Base-by-base conservation (phyloP, 2,888 invertebrate species). In the Phaedon cochleariae region DNA sequence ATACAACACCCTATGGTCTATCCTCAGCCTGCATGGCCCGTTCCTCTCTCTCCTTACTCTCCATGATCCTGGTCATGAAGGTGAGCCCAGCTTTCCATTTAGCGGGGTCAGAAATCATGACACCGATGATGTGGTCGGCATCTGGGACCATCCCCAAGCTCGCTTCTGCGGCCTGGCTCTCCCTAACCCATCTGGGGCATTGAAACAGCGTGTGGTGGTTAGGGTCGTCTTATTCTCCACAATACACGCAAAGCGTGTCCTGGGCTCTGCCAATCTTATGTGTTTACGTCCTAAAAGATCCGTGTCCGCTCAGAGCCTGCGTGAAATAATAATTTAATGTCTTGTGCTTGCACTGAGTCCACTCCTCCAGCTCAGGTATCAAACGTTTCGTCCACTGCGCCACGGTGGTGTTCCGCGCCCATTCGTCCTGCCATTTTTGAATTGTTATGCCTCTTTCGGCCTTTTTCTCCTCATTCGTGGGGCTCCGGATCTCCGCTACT, bases 151-250 rank as follows among this genome's bases (percentile, higher is more conserved):
- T n/a, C 9, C 51, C 51, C 12, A 15, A 6, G 3, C 21, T 21
- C 2, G 10, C 7, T 21, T n/a, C 22, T 21, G 21, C 26, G 9
- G 15, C 17, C 3, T 1, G 4, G 21, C 62, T 57, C 21, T 26
- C 22, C 6, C 10, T 6, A 48, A 22, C 21, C 59, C 59, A 62
- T 46, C 49, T 48, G 1, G 45, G 22, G 48, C 68, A 68, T 26
- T 55, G 41, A n/a, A 66, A 64, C 17, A 67, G 9, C 0, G 60
- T 60, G 15, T 65, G 66, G n/a, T n/a, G n/a, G 20, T 63, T 20
- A 5, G 64, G 22, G 3, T 57, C 64, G 26, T 69, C 64, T 10
- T 6, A 20, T 21, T 41, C 18, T 4, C 37, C 52, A 45, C 63
- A 69, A 21, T 61, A 57, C 10, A 15, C 22, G 49, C 63, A 64